These are phyloP conservation scores for Dicentrarchus labrax DNA, from an alignment of 2,113 vertebrate species.

Conservation along the genomic window DNA sequence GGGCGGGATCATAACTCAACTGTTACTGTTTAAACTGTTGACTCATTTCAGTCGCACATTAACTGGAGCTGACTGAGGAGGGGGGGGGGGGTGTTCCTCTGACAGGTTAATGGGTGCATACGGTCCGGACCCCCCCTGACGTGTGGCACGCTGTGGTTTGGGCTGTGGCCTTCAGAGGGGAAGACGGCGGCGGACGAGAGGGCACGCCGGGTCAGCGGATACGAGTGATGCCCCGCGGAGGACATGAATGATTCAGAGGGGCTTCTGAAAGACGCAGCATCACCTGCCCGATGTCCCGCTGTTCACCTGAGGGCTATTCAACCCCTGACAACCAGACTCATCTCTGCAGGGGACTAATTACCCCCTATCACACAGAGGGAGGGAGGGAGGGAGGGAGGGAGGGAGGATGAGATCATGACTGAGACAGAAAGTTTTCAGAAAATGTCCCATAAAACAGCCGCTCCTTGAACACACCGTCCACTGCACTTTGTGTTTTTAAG, in stretches of 20 bases:
- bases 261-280: constrained; percentile 51
- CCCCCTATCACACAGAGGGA: constrained; percentile 34
- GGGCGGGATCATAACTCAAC: no score
- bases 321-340: constrained; percentile 60
- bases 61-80: no score
- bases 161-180: neutral
- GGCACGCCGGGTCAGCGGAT: constrained; percentile 45
- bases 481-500: neutral
- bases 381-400: neutral
- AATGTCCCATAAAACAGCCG: neutral
- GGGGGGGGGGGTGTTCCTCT: neutral
- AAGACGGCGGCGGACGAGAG: neutral
- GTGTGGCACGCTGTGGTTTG: neutral
- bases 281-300: constrained; percentile 54
- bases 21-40: no score
- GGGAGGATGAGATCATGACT: neutral
- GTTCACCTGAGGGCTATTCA: constrained; percentile 72
- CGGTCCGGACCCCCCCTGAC: neutral
- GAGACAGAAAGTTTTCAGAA: neutral
- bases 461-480: neutral
- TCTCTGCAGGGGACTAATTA: constrained; percentile 73
- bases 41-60: no score
- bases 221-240: constrained; percentile 39
- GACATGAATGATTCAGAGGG: constrained; percentile 77
- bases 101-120: constrained; percentile 11